Conservation (phyloP, 2,888 invertebrate species). For the Cephus runcator region DNA sequence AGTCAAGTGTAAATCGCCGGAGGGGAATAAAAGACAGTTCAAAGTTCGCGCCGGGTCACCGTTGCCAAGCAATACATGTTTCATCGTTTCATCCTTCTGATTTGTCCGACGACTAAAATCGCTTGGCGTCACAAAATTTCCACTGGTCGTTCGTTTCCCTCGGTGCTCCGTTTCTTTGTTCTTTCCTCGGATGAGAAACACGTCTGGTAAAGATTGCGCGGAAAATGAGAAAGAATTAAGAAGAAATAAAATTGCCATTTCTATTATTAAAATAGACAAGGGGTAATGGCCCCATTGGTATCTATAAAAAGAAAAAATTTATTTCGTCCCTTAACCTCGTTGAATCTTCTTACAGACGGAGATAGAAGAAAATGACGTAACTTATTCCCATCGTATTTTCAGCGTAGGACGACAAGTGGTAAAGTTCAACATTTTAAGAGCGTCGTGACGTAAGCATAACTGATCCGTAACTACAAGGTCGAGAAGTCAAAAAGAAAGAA, state of each 20-base stretch:
- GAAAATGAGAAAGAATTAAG: too few relatives aligned
- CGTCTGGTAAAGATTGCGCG: too few relatives aligned
- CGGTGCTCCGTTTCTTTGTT: neutral
- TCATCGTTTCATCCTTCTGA: neutral
- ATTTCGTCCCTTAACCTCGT: neutral
- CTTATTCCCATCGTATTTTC: neutral
- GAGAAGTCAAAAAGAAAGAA: too few relatives aligned
- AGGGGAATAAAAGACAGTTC: slow-evolving; percentile 19
- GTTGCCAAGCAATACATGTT: slow-evolving; percentile 13
- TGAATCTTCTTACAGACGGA: neutral
- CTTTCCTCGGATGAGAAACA: too few relatives aligned
- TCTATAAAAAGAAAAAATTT: too few relatives aligned
- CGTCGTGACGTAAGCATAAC: neutral
- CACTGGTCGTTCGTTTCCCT: slow-evolving; percentile 19
- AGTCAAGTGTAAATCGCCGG: neutral
- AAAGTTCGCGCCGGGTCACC: slow-evolving; percentile 35
- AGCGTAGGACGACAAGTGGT: neutral
- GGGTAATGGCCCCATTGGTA: too few relatives aligned
- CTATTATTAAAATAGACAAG: too few relatives aligned
- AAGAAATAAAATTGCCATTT: too few relatives aligned
- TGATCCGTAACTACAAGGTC: too few relatives aligned
- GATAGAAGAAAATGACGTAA: neutral
- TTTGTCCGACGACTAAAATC: neutral
- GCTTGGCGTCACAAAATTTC: slow-evolving; percentile 40
- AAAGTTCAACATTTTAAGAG: neutral